These are phyloP conservation scores for Sitta carolinensis DNA, from an alignment of 2,797 vertebrate genomes.

Conservation along the genomic window DNA sequence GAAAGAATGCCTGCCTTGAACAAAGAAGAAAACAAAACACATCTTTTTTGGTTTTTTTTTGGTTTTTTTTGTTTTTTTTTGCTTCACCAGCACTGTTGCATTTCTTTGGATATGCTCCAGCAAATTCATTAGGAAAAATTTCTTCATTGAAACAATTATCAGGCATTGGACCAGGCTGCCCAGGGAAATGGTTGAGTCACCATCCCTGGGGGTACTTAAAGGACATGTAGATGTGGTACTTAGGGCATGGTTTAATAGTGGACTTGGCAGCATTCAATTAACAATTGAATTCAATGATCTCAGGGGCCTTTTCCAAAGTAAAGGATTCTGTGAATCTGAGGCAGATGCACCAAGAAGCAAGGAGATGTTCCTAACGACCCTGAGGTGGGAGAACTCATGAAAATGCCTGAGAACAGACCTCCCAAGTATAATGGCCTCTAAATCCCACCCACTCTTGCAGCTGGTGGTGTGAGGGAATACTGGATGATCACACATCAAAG, in stretches of 20 bases:
- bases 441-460: background rate
- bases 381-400: background rate
- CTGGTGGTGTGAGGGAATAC: background rate
- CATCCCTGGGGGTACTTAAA: background rate
- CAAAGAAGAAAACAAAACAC: background rate
- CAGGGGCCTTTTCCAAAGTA: background rate
- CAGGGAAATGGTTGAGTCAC: background rate
- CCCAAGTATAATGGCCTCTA: background rate
- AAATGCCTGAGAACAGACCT: background rate
- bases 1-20: background rate
- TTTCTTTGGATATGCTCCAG: background rate
- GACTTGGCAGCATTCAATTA: background rate
- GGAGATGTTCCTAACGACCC: background rate
- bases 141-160: background rate
- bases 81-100: background rate
- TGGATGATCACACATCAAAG: background rate
- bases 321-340: background rate
- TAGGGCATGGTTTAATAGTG: background rate
- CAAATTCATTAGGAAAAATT: background rate
- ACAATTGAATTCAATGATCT: background rate
- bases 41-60: too few species aligned
- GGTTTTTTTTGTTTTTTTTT: too few species aligned
- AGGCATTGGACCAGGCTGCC: background rate
- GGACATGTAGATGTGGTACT: background rate
- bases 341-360: background rate